Base-by-base conservation (phyloP, 2,888 invertebrate species). In the Margaritifera margaritifera region DNA sequence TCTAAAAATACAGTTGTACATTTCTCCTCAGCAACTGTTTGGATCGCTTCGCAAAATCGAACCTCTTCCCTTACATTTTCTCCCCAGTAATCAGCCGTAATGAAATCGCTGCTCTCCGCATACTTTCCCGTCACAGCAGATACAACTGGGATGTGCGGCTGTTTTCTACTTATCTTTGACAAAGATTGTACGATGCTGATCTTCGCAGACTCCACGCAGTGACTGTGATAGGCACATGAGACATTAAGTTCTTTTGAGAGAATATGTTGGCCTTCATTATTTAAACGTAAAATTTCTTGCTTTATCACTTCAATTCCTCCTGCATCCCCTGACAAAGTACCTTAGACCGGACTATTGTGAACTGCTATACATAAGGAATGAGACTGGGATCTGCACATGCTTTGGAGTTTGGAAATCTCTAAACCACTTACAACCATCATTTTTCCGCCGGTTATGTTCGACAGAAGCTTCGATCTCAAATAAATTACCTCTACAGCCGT, bases 401-500 rank as follows among this genome's bases (percentile, higher is more conserved):
- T 4, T 54, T 62, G 6, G 75, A 75, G 42, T 75, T 77, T 69
- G 58, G 11, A 77, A 65, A 53, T 66, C 11, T 42, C 42, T 42
- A 42, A 11, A 42, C 64, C 51, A 68, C 64, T 63, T 11, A 81
- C 77, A 8, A 82, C 76, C 59, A 80, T 58, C 83, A 84, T 85
- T 57, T 74, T 71, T 0, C 84, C 84, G 4, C 80, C 82, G 11
- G 69, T 72, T 3, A 66, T 75, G 50, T 73, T 65, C 2, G 75
- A 64, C 58, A 83, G 70, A 22, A 75, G 54, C 51, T 64, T 61
- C 20, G 83, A 80, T 24, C 85, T 62, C 63, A 74, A 73, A 63
- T 77, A 85, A 11, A 85, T 83, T 24, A 85, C 74, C 24, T 64
- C 75, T 11, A 83, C 82, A 4, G 83, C 83, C 24, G 79, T 70